phyloP scores from a whole-genome alignment of 1,140 invertebrate species.

The Dendroctonus valens region DNA sequence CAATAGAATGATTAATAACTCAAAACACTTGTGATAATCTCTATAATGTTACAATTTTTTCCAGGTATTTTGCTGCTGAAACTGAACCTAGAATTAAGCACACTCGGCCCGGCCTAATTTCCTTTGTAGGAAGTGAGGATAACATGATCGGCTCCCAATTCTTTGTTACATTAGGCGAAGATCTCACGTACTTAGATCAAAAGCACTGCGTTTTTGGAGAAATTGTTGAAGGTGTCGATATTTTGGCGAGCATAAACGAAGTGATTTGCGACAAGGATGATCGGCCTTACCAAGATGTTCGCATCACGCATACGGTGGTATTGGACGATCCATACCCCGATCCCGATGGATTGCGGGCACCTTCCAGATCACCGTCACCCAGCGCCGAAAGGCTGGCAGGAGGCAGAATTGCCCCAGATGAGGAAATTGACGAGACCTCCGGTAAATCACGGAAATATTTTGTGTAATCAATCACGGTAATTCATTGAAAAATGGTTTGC shows the following conservation, averaged over 20 bases:
- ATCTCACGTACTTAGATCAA: conserved; percentile 89
- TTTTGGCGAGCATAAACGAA: conserved; percentile 83
- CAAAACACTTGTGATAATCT: too few relatives aligned
- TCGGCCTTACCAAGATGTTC: conserved; percentile 92
- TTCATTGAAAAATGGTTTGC: neutral
- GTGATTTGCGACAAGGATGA: conserved; percentile 89
- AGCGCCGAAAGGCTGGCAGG: conserved; percentile 75
- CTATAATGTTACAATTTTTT: conserved; percentile 1
- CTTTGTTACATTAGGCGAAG: conserved; percentile 90
- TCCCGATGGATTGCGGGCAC: conserved; percentile 72
- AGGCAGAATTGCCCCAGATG: conserved; percentile 89
- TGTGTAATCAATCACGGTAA: neutral
- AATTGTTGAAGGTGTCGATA: conserved; percentile 89
- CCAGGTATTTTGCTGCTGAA: conserved; percentile 86
- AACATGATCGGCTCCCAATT: conserved; percentile 96
- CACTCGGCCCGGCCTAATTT: conserved; percentile 79
- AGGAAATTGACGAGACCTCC: conserved; percentile 89
- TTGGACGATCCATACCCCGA: conserved; percentile 96
- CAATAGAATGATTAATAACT: too few relatives aligned
- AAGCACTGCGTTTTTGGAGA: conserved; percentile 97
- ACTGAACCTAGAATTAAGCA: conserved; percentile 90
- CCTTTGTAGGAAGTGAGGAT: conserved; percentile 87
- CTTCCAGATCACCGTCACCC: conserved; percentile 84
- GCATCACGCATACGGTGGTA: conserved; percentile 96
- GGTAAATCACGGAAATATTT: conserved; percentile 52